A percentile compares a stretch with the other conserved stretches of the same genome.
Evolutionary conservation across 2,113 vertebrate species (phyloP).

Genomic region (Nerophis lumbriciformis): DNA sequence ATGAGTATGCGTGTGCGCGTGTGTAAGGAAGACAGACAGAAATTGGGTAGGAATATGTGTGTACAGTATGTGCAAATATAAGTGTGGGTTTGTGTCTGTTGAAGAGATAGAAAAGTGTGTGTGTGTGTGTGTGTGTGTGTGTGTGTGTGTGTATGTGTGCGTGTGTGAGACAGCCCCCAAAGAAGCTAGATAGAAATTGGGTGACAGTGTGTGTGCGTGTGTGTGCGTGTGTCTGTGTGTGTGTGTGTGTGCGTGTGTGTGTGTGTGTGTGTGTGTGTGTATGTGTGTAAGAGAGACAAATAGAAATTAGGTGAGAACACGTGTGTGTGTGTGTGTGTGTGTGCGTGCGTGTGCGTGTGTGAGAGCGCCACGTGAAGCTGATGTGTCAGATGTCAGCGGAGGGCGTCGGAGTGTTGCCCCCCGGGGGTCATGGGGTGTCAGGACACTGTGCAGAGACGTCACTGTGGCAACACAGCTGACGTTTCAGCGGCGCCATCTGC

Average conservation of each 20-base stretch:
- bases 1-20: too few species aligned
- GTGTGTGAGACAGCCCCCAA: neutral
- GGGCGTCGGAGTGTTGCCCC: conserved; percentile 45
- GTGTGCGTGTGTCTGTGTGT: neutral
- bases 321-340: conserved; percentile 3
- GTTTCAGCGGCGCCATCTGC: conserved; percentile 25
- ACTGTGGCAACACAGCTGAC: conserved; percentile 16
- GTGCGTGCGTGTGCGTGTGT: conserved; percentile 18
- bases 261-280: neutral
- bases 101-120: neutral
- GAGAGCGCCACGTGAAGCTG: conserved; percentile 43
- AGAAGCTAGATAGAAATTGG: too few species aligned
- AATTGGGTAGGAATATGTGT: too few species aligned
- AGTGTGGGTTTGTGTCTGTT: too few species aligned
- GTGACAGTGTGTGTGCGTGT: too few species aligned
- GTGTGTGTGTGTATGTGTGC: neutral
- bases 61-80: too few species aligned
- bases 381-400: conserved; percentile 55
- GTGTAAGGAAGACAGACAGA: too few species aligned
- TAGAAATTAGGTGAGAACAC: neutral
- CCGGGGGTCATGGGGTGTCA: conserved; percentile 32
- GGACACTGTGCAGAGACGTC: conserved; percentile 30
- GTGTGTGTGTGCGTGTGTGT: neutral
- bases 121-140: neutral
- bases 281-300: neutral